These are phyloP conservation scores for Phymorhynchus buccinoides DNA, from an alignment of 1,140 invertebrate genomes.

Conservation along the genomic window DNA sequence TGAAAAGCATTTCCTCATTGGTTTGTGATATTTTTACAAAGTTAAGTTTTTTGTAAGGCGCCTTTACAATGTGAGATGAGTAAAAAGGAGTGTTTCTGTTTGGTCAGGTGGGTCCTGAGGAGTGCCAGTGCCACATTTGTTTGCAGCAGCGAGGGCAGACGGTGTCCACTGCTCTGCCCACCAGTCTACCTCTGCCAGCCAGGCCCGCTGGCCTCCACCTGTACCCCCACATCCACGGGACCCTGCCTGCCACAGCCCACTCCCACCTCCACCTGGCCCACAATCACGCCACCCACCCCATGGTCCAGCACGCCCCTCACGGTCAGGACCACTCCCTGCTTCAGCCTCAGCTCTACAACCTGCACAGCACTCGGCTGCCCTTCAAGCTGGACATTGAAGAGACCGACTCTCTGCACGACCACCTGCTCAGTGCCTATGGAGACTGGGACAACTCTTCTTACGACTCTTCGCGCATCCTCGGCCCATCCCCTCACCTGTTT, in stretches of 20 bases:
- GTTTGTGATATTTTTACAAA: too few relatives aligned
- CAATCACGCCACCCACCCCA: slow-evolving; percentile 15
- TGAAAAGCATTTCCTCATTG: too few relatives aligned
- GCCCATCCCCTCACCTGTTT: slow-evolving; percentile 54
- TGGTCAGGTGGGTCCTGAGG: slow-evolving; percentile 19
- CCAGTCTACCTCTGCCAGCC: slow-evolving; percentile 55
- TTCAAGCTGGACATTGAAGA: slow-evolving; percentile 66
- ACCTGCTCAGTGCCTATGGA: slow-evolving; percentile 69
- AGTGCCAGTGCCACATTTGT: slow-evolving; percentile 72
- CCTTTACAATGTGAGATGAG: too few relatives aligned
- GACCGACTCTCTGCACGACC: slow-evolving; percentile 64
- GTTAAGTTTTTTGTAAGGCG: too few relatives aligned
- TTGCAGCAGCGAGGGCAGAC: slow-evolving; percentile 68
- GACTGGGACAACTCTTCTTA: slow-evolving; percentile 69
- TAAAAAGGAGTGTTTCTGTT: not conserved
- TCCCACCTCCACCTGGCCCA: slow-evolving; percentile 47
- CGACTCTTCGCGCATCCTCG: slow-evolving; percentile 50
- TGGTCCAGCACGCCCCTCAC: not conserved
- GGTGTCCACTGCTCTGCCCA: slow-evolving; percentile 65
- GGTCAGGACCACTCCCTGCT: slow-evolving; percentile 55
- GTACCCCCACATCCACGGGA: slow-evolving; percentile 74
- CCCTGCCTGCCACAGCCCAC: slow-evolving; percentile 62
- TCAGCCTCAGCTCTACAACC: slow-evolving; percentile 69
- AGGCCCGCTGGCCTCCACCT: slow-evolving; percentile 69
- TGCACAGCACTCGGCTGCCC: slow-evolving; percentile 61